Conservation (phyloP, 2,113 vertebrate species). For the Pelodiscus sinensis region DNA sequence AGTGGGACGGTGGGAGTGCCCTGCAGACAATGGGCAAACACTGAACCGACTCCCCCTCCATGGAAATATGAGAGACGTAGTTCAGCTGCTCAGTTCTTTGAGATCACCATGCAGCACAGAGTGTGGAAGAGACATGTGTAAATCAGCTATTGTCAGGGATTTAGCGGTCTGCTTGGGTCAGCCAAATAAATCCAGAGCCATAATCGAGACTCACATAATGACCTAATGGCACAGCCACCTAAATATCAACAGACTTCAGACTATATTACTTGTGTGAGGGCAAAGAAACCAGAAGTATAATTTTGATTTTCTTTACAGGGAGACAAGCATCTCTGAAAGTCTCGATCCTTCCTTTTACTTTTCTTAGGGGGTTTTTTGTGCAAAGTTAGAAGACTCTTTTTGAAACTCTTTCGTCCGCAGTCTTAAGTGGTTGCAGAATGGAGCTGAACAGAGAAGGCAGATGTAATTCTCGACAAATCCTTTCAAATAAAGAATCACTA, state of each 20-base stretch:
- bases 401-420: conserved; percentile 4
- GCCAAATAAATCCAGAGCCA: neutral
- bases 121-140: neutral
- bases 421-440: conserved; percentile 6
- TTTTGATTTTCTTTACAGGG: conserved; percentile 16
- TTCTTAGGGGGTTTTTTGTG: neutral
- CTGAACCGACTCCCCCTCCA: accelerated
- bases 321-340: neutral
- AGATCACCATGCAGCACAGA: accelerated
- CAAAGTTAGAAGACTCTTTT: neutral
- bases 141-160: neutral
- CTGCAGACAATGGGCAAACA: accelerated
- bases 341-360: neutral
- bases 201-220: neutral
- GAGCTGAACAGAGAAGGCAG: neutral
- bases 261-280: neutral
- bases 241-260: neutral
- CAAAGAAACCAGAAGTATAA: neutral
- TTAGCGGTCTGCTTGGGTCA: neutral
- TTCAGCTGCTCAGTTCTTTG: neutral
- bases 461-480: conserved; percentile 54
- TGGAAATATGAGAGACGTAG: neutral
- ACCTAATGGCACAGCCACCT: neutral
- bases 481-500: conserved; percentile 30
- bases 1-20: neutral